Conservation (phyloP, 2,113 vertebrate genomes). For the Panurus biarmicus region DNA sequence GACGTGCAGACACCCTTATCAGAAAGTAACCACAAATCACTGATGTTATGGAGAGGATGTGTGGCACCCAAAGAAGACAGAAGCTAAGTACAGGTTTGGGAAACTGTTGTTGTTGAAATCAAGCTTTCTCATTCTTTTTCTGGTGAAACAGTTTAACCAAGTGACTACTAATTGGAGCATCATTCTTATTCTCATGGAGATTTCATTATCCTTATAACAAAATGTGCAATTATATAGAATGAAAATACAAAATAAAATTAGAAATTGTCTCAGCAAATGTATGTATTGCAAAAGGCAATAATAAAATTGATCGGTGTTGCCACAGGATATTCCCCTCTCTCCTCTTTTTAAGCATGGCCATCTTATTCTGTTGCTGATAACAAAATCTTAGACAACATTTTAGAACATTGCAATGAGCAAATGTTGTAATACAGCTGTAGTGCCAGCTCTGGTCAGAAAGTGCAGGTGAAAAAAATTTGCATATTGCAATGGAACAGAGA, state of each 20-base stretch:
- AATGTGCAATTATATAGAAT: neutral
- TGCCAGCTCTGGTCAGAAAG: neutral
- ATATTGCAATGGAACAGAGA: neutral
- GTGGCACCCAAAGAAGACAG: neutral
- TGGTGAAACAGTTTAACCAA: neutral
- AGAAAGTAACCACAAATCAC: neutral
- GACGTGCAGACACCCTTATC: neutral
- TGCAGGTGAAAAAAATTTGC: neutral
- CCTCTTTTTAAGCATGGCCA: neutral
- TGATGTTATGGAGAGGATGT: neutral
- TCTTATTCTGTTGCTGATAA: neutral
- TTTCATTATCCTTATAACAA: neutral
- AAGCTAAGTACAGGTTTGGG: neutral
- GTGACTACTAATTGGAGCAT: neutral
- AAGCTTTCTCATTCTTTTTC: neutral
- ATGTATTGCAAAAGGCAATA: neutral
- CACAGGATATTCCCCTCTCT: neutral
- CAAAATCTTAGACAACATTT: neutral
- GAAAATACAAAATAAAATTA: neutral
- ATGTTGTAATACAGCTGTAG: neutral
- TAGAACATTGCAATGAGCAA: neutral
- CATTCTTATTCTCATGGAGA: neutral
- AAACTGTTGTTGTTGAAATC: neutral
- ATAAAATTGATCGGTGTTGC: neutral
- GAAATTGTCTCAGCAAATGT: neutral